Percentiles rank a stretch among this genome's conserved stretches.
Evolutionary conservation across 2,113 vertebrate species (phyloP).

Genomic region (Psittacula cyanocephala): DNA sequence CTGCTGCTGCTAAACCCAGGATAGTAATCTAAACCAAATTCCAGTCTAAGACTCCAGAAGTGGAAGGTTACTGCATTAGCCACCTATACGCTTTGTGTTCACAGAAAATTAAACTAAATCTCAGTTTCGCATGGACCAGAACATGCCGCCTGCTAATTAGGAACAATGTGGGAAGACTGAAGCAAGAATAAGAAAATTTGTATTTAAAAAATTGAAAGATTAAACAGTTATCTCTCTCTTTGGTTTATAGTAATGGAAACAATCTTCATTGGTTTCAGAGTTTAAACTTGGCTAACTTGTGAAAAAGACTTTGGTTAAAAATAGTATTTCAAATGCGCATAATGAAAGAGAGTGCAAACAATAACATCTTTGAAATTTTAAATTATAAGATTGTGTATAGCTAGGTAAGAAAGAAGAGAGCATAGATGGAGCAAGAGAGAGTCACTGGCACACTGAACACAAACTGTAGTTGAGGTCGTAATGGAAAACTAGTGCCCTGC

Average conservation of each 20-base stretch:
- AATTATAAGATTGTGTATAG: not conserved
- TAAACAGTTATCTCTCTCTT: conserved; percentile 44
- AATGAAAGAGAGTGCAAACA: not conserved
- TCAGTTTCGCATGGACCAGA: conserved; percentile 23
- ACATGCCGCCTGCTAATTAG: conserved; percentile 30
- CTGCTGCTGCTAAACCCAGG: no score
- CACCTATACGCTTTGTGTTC: not conserved
- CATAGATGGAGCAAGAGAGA: not conserved
- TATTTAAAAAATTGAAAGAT: conserved; percentile 53
- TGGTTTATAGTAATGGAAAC: conserved; percentile 29
- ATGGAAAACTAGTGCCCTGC: conserved; percentile 33
- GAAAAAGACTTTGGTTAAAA: conserved; percentile 22
- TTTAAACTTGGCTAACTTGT: conserved; percentile 28
- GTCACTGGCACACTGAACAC: not conserved
- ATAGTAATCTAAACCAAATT: conserved; percentile 18
- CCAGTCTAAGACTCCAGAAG: conserved; percentile 18
- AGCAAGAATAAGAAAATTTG: conserved; percentile 38
- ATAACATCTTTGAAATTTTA: conserved; percentile 14
- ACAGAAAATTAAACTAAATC: conserved; percentile 40
- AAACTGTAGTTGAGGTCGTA: conserved; percentile 24
- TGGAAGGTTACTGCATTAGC: conserved; percentile 1
- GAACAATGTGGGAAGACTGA: conserved; percentile 17
- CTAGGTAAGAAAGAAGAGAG: not conserved
- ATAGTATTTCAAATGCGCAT: conserved; percentile 12
- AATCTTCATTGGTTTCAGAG: conserved; percentile 9